Evolutionary conservation across 1,140 invertebrate species (phyloP).

Genomic region (Bombus balteatus): DNA sequence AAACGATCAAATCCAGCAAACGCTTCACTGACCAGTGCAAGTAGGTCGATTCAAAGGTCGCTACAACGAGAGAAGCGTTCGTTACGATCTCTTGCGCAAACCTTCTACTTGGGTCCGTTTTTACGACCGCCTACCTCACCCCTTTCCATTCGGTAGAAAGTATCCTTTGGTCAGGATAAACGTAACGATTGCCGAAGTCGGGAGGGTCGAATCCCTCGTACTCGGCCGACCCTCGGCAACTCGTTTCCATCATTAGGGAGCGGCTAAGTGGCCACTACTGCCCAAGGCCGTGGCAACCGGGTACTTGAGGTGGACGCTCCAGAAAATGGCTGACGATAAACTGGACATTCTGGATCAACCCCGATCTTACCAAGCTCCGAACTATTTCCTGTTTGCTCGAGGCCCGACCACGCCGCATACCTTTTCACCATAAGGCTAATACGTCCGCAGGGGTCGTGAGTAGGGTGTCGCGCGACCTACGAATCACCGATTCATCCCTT

Average conservation of each 20-base stretch:
- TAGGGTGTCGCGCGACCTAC: constrained; percentile 27
- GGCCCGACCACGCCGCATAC: constrained; percentile 44
- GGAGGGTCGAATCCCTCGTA: constrained; percentile 50
- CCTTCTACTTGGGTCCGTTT: not conserved
- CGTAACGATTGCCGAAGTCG: constrained; percentile 55
- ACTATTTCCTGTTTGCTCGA: constrained; percentile 80
- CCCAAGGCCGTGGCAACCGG: constrained; percentile 50
- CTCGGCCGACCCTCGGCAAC: constrained; percentile 58
- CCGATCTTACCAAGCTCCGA: constrained; percentile 64
- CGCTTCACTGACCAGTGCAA: too few species aligned
- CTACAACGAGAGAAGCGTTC: not conserved
- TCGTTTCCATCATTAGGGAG: constrained; percentile 66
- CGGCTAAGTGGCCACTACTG: constrained; percentile 57
- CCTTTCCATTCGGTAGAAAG: constrained; percentile 28
- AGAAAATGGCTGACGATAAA: constrained; percentile 77
- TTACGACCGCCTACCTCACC: constrained; percentile 11
- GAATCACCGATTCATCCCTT: constrained; percentile 15
- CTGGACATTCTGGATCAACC: constrained; percentile 63
- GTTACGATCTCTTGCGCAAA: not conserved
- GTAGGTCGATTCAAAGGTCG: not conserved
- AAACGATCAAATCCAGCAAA: too few species aligned
- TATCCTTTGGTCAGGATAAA: constrained; percentile 50
- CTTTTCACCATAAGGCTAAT: constrained; percentile 80
- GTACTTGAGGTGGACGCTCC: constrained; percentile 53
- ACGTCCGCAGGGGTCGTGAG: constrained; percentile 77